Base-by-base conservation (phyloP, 2,113 vertebrate genomes). In the Pelobates fuscus region DNA sequence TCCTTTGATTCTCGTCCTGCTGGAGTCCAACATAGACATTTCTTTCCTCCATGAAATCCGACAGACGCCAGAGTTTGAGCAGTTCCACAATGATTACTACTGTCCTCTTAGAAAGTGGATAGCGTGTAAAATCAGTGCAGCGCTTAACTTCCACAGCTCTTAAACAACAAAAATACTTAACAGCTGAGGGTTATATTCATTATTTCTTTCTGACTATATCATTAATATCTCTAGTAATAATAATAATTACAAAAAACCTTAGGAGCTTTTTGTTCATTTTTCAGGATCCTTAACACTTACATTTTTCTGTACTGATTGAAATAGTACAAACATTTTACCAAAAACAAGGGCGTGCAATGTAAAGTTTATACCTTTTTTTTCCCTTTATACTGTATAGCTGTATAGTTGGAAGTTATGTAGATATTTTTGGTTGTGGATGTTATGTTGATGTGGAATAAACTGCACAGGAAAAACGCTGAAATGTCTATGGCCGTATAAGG, bases 1-100 rank as follows among this genome's bases (percentile, higher is more conserved):
- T 11, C 91, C 93, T 67, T 88, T 94, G 78, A 91, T 99, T 67
- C 93, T 99, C 85, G 88, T 98, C 54, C 92, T 99, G 69, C 86
- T 99, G 86, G 97, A 99, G 88, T 98, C 96, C 2, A 94, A 97
- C 89, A 91, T 99, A 71, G 94, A 99, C 77, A 92, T 97, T 81
- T 98, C 97, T 58, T 98, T 98, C 82, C 93, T 99, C 55, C 95
- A 94, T 8, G 97, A 99, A 90, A 98, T 98, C 83, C 94, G 97
- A 54, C 95, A 98, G 86, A 98, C 97, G 0, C 97, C 97, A 0
- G 97, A 99, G 86, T 98, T 98, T 80, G 93, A 96, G 91, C 96
- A 99, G 86, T 98, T 99, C 88, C 97, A 99, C 82, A 88, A 94
- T 67, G 95, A 99, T 60, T 99, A 98, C 85, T 98, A 98, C 89